Conservation (phyloP, 1,140 invertebrate genomes). For the Babylonia areolata region DNA sequence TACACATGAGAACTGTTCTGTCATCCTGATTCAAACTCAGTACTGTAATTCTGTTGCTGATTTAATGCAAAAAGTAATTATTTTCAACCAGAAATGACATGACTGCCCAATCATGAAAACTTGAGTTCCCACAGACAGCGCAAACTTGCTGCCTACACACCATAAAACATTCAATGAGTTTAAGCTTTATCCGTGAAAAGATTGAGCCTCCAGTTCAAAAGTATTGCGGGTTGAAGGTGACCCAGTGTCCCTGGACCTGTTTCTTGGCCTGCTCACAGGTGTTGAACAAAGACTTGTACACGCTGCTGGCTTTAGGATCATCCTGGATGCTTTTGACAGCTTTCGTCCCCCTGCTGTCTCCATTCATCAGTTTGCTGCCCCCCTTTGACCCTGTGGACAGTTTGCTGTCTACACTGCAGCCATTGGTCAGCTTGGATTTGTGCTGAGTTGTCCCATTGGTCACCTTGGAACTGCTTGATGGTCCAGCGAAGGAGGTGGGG, state of each 20-base stretch:
- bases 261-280: conserved; percentile 89
- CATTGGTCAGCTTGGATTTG: conserved; percentile 15
- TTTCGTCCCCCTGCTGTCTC: conserved; percentile 23
- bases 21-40: too few species aligned
- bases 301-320: conserved; percentile 91
- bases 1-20: too few species aligned
- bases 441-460: conserved; percentile 23
- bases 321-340: conserved; percentile 77
- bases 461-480: not conserved
- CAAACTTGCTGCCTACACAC: too few species aligned
- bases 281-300: conserved; percentile 97
- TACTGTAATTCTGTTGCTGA: too few species aligned
- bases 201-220: conserved; percentile 38
- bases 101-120: too few species aligned
- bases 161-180: too few species aligned
- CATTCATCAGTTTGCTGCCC: conserved; percentile 45
- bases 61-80: too few species aligned
- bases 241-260: conserved; percentile 95
- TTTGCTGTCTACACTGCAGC: conserved; percentile 43
- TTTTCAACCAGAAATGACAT: too few species aligned
- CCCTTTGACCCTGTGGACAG: conserved; percentile 44
- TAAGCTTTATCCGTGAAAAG: too few species aligned
- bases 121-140: too few species aligned
- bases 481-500: not conserved
- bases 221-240: conserved; percentile 92